A percentile compares a stretch with the other conserved stretches of the same genome.
Conservation (phyloP, 2,888 invertebrate genomes). For the Drepana falcataria region DNA sequence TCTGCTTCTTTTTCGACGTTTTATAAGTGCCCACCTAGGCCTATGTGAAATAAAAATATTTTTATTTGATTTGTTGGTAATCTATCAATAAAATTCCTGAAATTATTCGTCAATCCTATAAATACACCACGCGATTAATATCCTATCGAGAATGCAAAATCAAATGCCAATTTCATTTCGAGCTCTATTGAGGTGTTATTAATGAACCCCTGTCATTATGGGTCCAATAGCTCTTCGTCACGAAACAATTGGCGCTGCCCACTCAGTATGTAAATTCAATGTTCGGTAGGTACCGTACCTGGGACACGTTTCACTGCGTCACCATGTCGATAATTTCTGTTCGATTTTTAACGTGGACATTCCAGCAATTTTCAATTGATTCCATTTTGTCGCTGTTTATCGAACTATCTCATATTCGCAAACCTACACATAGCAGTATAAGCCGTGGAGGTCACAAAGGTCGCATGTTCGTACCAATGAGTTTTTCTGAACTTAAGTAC, state of each 20-base stretch:
- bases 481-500: too few relatives aligned
- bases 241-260: background rate
- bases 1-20: too few relatives aligned
- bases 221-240: background rate
- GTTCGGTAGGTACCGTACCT: background rate
- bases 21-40: too few relatives aligned
- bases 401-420: too few relatives aligned
- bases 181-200: background rate
- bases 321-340: background rate
- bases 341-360: background rate
- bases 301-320: background rate
- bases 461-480: too few relatives aligned
- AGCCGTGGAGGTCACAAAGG: too few relatives aligned
- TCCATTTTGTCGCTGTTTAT: too few relatives aligned
- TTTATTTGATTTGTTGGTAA: too few relatives aligned
- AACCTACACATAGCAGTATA: too few relatives aligned
- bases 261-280: constrained; percentile 2
- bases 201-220: background rate
- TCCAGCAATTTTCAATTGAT: background rate
- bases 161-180: constrained; percentile 1
- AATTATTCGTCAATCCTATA: background rate
- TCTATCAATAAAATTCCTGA: background rate
- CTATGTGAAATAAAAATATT: too few relatives aligned
- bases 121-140: background rate
- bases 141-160: background rate